phyloP scores from a whole-genome alignment of 2,888 invertebrate genomes.

The Epinotia ramella region DNA sequence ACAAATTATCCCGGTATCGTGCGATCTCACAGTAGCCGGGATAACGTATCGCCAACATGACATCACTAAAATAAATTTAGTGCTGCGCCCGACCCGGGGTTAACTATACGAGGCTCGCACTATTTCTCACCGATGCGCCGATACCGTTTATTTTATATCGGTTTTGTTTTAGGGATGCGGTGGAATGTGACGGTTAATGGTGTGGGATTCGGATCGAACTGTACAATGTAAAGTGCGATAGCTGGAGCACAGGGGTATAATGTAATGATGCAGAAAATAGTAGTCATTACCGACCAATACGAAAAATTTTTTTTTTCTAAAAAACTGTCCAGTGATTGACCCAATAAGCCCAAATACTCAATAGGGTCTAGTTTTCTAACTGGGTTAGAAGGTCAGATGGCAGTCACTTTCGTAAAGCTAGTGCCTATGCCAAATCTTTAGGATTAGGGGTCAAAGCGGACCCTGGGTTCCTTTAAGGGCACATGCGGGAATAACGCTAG shows the following conservation, averaged over 20 bases:
- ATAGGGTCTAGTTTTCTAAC: too few species aligned
- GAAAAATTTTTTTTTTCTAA: too few species aligned
- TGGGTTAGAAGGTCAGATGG: too few species aligned
- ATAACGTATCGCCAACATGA: conserved; percentile 45
- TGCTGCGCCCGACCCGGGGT: conserved; percentile 43
- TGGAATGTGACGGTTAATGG: conserved; percentile 23
- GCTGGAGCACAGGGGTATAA: not conserved
- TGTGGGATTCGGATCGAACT: conserved; percentile 8
- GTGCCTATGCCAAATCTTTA: too few species aligned
- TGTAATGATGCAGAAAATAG: too few species aligned
- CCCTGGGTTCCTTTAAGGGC: too few species aligned
- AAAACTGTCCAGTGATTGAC: too few species aligned
- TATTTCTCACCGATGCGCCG: conserved; percentile 45
- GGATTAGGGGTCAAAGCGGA: too few species aligned
- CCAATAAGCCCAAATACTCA: too few species aligned
- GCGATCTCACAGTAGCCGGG: conserved; percentile 45
- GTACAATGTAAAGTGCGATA: not conserved
- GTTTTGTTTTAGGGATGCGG: conserved; percentile 39
- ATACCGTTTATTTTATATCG: conserved; percentile 44
- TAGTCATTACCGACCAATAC: too few species aligned
- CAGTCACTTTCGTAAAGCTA: too few species aligned
- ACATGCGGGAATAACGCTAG: too few species aligned
- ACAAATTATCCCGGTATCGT: conserved; percentile 41
- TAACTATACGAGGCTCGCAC: conserved; percentile 43
- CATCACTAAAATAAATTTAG: conserved; percentile 46